A percentile compares a stretch with the other conserved stretches of the same genome.
Conservation (phyloP, 2,888 invertebrate genomes). For the Zonitis immaculata region DNA sequence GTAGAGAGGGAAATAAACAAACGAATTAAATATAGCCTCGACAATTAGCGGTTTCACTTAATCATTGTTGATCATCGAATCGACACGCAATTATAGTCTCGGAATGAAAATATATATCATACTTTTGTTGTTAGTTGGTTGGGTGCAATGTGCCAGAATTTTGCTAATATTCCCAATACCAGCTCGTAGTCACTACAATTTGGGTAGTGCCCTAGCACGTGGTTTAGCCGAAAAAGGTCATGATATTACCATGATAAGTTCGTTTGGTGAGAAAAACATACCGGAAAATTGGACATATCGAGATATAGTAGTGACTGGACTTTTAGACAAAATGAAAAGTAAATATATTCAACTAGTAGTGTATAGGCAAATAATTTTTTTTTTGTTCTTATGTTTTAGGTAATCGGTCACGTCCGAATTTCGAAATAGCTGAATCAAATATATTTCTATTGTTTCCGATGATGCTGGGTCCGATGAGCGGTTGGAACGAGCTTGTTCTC, state of each 20-base stretch:
- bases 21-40: too few relatives aligned
- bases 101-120: not conserved
- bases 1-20: too few relatives aligned
- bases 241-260: conserved; percentile 28
- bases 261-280: conserved; percentile 25
- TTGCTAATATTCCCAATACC: conserved; percentile 26
- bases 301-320: conserved; percentile 19
- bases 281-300: conserved; percentile 22
- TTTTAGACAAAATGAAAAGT: too few relatives aligned
- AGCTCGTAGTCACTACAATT: conserved; percentile 25
- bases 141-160: conserved; percentile 13
- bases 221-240: conserved; percentile 31
- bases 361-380: too few relatives aligned
- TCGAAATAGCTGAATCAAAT: conserved; percentile 6
- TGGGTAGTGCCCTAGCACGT: conserved; percentile 23
- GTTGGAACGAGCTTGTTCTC: conserved; percentile 15
- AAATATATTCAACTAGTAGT: too few relatives aligned
- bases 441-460: not conserved
- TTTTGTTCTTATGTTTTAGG: not conserved
- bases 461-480: not conserved
- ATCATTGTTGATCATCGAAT: too few relatives aligned
- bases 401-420: not conserved
- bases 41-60: too few relatives aligned
- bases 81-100: too few relatives aligned
- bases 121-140: not conserved